Base-by-base conservation (phyloP, 2,113 vertebrate species). In the Prunella fulvescens region DNA sequence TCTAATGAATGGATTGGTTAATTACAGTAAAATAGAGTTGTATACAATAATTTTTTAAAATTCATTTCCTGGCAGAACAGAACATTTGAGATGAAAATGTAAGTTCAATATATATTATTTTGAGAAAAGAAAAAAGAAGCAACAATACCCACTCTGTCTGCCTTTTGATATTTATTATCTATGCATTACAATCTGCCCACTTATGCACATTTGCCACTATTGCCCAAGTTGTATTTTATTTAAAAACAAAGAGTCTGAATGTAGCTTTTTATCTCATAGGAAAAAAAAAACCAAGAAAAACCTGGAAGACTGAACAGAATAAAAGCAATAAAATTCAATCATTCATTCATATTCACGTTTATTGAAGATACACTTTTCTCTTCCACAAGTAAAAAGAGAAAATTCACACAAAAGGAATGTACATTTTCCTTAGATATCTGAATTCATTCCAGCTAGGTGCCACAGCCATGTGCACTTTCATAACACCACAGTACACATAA, bases 281-380 rank as follows among this genome's bases (percentile, higher is more conserved):
- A 89, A 93, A 51, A 80, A 26, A 94, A 91, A 23, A 61, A 51
- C 13, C 15, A 37, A 60, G n/a, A 39, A 10, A 35, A 65, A 12
- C 66, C 88, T 80, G 66, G 72, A 94, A 92, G 82, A 74, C 82
- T 84, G 65, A 90, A 29, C 79, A 93, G 54, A 81, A 88, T 89
- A 82, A 94, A 94, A 89, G 47, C 84, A 94, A 84, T 47, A 69
- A 90, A 86, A 94, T 94, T 79, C 86, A 95, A 79, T 86, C 91
- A 88, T 79, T 93, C 53, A 44, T 89, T 73, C 90, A 48, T 44
- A 67, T 70, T 73, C 78, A 71, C 39, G 22, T 92, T 83, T 90
- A 47, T 45, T 86, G 88, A 92, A 92, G 50, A 88, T 65, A 58
- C 0, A 2, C 58, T 81, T 93, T 86, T 89, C 62, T 77, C 74